Evolutionary conservation across 2,797 vertebrate genomes (phyloP).

Genomic region (Vespertilio murinus): DNA sequence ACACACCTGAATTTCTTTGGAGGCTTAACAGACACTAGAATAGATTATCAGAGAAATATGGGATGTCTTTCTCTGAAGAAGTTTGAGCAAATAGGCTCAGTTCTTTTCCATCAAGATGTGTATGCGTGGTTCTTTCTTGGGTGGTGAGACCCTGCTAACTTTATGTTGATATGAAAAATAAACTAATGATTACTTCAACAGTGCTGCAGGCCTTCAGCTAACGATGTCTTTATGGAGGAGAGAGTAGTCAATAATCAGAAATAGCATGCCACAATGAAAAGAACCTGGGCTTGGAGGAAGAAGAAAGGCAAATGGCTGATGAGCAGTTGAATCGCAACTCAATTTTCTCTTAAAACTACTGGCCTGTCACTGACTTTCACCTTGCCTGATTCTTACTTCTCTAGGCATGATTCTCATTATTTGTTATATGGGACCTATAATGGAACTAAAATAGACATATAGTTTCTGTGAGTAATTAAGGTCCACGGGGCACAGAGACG

Average conservation of each 20-base stretch:
- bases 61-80: neutral
- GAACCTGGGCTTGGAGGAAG: neutral
- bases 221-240: neutral
- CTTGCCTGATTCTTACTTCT: too few species aligned
- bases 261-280: neutral
- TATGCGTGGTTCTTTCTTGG: neutral
- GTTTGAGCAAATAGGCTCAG: neutral
- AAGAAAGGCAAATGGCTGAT: neutral
- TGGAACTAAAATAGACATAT: neutral
- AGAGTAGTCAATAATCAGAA: neutral
- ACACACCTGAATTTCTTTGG: neutral
- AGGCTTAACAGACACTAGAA: neutral
- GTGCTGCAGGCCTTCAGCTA: neutral
- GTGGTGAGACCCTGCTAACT: neutral
- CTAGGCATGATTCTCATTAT: too few species aligned
- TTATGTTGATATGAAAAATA: neutral
- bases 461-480: neutral
- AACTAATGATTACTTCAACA: neutral
- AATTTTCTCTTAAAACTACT: neutral
- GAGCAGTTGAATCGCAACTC: accelerated
- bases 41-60: neutral
- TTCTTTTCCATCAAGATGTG: neutral
- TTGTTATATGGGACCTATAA: neutral
- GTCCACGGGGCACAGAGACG: neutral
- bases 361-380: too few species aligned